Evolutionary conservation across 2,888 invertebrate species (phyloP).

Genomic region (Octodonta nipae): DNA sequence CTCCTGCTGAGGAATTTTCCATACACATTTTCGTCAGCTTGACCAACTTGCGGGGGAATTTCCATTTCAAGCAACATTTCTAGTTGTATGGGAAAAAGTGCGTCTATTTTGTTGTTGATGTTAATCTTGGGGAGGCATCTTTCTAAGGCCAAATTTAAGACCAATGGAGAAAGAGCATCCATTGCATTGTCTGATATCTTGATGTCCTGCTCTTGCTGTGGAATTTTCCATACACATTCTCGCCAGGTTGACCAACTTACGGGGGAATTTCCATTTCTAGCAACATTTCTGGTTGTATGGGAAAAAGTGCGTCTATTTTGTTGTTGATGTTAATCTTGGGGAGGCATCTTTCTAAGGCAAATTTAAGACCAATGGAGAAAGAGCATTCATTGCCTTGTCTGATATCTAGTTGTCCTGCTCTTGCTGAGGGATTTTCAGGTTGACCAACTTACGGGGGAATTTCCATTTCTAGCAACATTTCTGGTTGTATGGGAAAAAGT

Average conservation of each 20-base stretch:
- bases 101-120: neutral
- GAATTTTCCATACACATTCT: slow-evolving; percentile 1
- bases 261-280: too few species aligned
- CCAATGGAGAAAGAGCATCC: neutral
- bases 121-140: neutral
- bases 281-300: slow-evolving; percentile 3
- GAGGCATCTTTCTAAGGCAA: neutral
- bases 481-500: neutral
- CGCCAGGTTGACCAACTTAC: neutral
- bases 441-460: neutral
- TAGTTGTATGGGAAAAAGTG: neutral
- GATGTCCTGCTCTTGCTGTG: neutral
- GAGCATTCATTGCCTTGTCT: neutral
- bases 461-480: too few species aligned
- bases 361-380: slow-evolving; percentile 1
- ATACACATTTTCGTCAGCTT: slow-evolving; percentile 1
- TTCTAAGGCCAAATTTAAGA: slow-evolving; percentile 1
- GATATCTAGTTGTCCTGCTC: neutral
- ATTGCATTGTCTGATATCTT: neutral
- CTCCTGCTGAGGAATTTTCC: neutral
- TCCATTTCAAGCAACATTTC: slow-evolving; percentile 6
- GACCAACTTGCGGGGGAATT: neutral
- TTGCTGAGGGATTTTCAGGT: neutral
- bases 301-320: neutral
- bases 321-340: neutral